phyloP scores from a whole-genome alignment of 2,113 vertebrate genomes.

The Syngnathus floridae region DNA sequence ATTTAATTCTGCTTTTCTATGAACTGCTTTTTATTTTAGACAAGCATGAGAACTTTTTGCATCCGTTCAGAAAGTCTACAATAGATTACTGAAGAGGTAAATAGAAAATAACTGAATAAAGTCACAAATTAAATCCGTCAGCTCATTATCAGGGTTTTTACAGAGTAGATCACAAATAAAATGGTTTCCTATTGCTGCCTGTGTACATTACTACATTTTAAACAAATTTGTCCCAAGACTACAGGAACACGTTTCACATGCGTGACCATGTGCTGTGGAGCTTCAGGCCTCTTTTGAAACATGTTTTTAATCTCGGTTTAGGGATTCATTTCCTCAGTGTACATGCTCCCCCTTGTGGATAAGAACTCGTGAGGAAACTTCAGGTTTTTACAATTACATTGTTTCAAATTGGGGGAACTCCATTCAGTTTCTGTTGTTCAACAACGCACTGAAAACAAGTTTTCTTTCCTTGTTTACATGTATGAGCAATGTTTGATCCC shows the following conservation, averaged over 20 bases:
- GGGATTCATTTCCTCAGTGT: slow-evolving; percentile 24
- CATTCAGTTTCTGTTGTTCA: neutral
- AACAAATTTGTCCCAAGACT: slow-evolving; percentile 10
- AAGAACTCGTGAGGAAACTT: neutral
- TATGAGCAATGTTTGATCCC: slow-evolving; percentile 29
- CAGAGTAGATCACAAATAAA: neutral
- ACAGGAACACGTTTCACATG: slow-evolving; percentile 42
- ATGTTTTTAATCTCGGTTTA: slow-evolving; percentile 45
- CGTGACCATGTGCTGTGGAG: slow-evolving; percentile 35
- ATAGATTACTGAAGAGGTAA: neutral
- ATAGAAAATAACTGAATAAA: neutral
- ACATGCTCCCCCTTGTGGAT: slow-evolving; percentile 64
- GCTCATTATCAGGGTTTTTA: neutral
- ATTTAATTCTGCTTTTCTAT: slow-evolving; percentile 8
- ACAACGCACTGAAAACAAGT: slow-evolving; percentile 44
- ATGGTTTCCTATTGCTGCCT: neutral
- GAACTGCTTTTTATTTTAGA: slow-evolving; percentile 36
- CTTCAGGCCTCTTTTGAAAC: slow-evolving; percentile 33
- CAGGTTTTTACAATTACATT: neutral
- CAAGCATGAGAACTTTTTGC: slow-evolving; percentile 52
- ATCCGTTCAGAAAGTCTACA: slow-evolving; percentile 55
- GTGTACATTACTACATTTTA: slow-evolving; percentile 1
- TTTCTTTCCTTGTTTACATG: slow-evolving; percentile 36
- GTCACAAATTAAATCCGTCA: neutral
- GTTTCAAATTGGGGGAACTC: neutral